Evolutionary conservation across 1,140 invertebrate genomes (phyloP).

Genomic region (Micrasema minimum): DNA sequence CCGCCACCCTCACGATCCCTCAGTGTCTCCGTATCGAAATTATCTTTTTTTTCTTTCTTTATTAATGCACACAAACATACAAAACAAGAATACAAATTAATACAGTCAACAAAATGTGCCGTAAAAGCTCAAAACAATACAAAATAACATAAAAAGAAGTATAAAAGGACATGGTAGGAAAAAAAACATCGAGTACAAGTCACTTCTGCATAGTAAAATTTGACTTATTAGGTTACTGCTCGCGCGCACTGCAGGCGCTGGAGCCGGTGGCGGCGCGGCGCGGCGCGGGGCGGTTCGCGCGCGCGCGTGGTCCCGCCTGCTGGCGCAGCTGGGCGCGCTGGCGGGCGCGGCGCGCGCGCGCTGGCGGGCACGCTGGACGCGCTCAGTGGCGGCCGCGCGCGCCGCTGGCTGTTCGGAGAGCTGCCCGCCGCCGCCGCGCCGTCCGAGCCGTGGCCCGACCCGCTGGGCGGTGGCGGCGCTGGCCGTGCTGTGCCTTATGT

Average conservation of each 20-base stretch:
- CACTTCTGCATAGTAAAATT: too few species aligned
- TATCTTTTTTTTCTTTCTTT: too few species aligned
- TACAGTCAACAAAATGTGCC: too few species aligned
- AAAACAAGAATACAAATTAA: too few species aligned
- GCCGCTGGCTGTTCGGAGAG: constrained; percentile 68
- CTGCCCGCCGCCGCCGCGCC: constrained; percentile 64
- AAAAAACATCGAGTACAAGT: too few species aligned
- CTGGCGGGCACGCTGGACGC: constrained; percentile 74
- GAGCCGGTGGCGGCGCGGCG: constrained; percentile 57
- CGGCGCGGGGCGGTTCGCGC: constrained; percentile 62
- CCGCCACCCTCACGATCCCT: too few species aligned
- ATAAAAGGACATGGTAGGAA: too few species aligned
- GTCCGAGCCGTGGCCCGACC: constrained; percentile 77
- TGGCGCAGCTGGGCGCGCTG: constrained; percentile 71
- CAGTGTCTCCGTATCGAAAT: too few species aligned
- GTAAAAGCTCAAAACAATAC: too few species aligned
- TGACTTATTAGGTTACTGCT: constrained; percentile 18
- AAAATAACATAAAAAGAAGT: too few species aligned
- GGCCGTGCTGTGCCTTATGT: constrained; percentile 73
- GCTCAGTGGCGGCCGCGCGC: constrained; percentile 70
- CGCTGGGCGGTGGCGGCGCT: constrained; percentile 75
- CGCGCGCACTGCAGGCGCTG: constrained; percentile 10
- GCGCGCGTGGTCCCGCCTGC: constrained; percentile 69
- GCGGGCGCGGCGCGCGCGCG: too few species aligned
- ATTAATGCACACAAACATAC: too few species aligned